phyloP scores from a whole-genome alignment of 1,140 invertebrate genomes.

The Andricus grossulariae region DNA sequence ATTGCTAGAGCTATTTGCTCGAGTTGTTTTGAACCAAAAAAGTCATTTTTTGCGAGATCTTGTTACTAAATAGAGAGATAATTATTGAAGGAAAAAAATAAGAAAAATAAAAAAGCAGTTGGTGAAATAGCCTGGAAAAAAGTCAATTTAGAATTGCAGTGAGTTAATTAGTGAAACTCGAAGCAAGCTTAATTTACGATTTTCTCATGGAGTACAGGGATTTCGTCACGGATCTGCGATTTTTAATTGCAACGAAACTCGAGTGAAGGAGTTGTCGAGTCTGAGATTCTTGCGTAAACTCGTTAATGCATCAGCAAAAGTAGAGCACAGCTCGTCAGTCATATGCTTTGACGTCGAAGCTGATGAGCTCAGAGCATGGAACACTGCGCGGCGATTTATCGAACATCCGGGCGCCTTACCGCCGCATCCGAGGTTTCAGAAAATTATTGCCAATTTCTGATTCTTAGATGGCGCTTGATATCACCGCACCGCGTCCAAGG shows the following conservation, averaged over 20 bases:
- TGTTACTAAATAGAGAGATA: no score
- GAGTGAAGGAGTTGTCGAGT: neutral
- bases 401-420: constrained; percentile 18
- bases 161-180: neutral
- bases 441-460: constrained; percentile 30
- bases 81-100: no score
- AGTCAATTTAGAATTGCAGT: neutral
- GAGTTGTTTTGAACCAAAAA: no score
- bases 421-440: constrained; percentile 3
- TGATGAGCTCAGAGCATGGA: constrained; percentile 22
- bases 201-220: neutral
- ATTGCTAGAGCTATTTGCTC: no score
- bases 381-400: constrained; percentile 24
- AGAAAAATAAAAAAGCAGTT: no score
- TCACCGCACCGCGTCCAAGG: neutral
- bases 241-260: neutral
- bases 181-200: neutral
- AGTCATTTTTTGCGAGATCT: no score
- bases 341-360: constrained; percentile 17
- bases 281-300: constrained; percentile 15
- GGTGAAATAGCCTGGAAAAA: neutral
- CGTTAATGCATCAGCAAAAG: constrained; percentile 30
- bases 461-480: constrained; percentile 9
- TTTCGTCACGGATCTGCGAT: neutral
- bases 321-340: constrained; percentile 18